Base-by-base conservation (phyloP, 2,888 invertebrate species). In the Brachyptera risi region DNA sequence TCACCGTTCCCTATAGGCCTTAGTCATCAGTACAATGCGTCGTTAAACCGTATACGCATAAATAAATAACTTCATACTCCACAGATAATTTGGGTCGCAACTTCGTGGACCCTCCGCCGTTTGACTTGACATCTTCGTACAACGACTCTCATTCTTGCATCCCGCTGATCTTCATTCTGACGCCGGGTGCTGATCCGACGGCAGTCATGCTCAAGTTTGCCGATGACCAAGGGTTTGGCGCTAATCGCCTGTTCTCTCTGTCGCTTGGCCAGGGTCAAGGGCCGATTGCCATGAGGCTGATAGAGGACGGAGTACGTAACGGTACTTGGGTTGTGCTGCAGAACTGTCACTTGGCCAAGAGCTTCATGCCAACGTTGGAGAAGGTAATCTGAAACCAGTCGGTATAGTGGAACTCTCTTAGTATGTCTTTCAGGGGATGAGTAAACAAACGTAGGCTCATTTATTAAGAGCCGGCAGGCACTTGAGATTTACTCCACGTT, bases 231-330 rank as follows among this genome's bases (percentile, higher is more conserved):
- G 90, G 91, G 11, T 91, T 90, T 68, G 90, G 90, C 58, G 81
- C 84, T 13, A 87, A 81, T 68, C 83, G 87, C 64, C 76, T 88
- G 65, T 89, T 85, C 71, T 91, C 92, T 0, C 77, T 96, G 35
- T 96, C 96, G 0, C 76, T 96, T 63, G 93, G 93, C 0, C 96
- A 96, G 79, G 96, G 96, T 0, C 96, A 96, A 77, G 96, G 95
- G 1, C 88, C 90, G 0, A 87, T 91, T 67, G 96, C 96, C 0
- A 85, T 91, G 21, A 86, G 84, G 71, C 80, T 95, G 75, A 92
- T 96, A 59, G 88, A 90, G 54, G 87, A 90, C 66, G 96, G 92
- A 1, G 82, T 89, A 0, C 84, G 85, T 68, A 83, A 84, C 66
- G 96, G 96, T 1, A 87, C 88, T 50, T 97, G 97, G 97, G 92